Evolutionary conservation across 2,888 invertebrate species (phyloP), one percentile per base, ranked within the genome.

Genomic region (Amiota mariae): DNA sequence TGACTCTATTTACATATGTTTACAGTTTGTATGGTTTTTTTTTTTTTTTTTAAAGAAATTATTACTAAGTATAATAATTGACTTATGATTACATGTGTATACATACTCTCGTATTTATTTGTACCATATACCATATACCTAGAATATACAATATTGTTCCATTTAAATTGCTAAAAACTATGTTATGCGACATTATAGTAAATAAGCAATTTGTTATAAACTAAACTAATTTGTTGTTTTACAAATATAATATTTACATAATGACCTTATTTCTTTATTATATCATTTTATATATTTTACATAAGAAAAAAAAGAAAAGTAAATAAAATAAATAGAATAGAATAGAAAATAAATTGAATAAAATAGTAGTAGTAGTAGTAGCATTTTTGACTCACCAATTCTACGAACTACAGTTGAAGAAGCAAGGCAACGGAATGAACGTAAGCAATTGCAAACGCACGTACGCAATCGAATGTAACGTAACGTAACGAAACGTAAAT

Each of bases 401-500:
- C 84, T 84, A 84, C 84, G 84, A 81, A 84, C 86, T 84, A 84
- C 82, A 85, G 83, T 79, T 86, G 83, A 74, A 54, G 76, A 77
- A 80, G 64, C 72, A 66, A 57, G 18, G 66, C 18, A 48, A 47
- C 12, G 48, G 10, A 47, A 66, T 49, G 66, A 24, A 36, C 49
- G 63, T 63, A 63, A 63, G 13, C 13, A n/a, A 54, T 36, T 36
- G n/a, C 15, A 6, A 59, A 59, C 59, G 59, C 24, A 63, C 46
- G 46, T 63, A 68, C 11, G 36, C 36, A 13, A 36, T 11, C 11
- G 15, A 59, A 59, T 24, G 20, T 15, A 20, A 54, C 15, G 54
- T 36, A 68, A 54, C 67, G 67, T 13, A 68, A 68, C 20, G 67
- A 20, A 68, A 66, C 66, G 67, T 51, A 59, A 36, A 18, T 18